These are phyloP conservation scores for Semibalanus balanoides DNA, from an alignment of 1,140 invertebrate genomes.

Conservation along the genomic window DNA sequence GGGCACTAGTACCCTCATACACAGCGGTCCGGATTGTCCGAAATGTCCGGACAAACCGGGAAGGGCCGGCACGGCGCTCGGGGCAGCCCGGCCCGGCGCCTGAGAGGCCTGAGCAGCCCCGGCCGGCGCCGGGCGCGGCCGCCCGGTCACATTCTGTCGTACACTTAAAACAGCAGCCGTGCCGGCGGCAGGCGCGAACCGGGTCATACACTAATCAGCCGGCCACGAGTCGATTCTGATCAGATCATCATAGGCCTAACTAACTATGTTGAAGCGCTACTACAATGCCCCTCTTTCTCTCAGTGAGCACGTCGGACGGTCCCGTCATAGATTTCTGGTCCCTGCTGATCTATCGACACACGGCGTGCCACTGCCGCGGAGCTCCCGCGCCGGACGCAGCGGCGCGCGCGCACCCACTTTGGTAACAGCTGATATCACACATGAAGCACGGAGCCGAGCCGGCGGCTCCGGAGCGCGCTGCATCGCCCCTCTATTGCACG, in stretches of 20 bases:
- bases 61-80: not conserved
- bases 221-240: not conserved
- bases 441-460: not conserved
- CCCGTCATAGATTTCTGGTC: not conserved
- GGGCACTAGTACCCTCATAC: no score
- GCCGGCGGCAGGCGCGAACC: no score
- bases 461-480: no score
- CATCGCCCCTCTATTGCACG: not conserved
- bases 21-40: no score
- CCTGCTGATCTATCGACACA: not conserved
- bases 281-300: not conserved
- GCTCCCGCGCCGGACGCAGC: no score
- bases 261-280: not conserved
- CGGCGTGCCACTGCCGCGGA: no score
- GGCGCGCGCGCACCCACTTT: not conserved
- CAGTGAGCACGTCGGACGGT: not conserved
- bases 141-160: not conserved
- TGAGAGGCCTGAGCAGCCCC: no score
- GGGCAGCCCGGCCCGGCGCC: no score
- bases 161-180: not conserved
- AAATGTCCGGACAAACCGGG: no score
- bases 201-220: not conserved
- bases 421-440: constrained; percentile 1
- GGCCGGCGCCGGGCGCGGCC: no score
- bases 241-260: not conserved